phyloP scores from a whole-genome alignment of 2,113 vertebrate genomes.

The Danionella cerebrum region DNA sequence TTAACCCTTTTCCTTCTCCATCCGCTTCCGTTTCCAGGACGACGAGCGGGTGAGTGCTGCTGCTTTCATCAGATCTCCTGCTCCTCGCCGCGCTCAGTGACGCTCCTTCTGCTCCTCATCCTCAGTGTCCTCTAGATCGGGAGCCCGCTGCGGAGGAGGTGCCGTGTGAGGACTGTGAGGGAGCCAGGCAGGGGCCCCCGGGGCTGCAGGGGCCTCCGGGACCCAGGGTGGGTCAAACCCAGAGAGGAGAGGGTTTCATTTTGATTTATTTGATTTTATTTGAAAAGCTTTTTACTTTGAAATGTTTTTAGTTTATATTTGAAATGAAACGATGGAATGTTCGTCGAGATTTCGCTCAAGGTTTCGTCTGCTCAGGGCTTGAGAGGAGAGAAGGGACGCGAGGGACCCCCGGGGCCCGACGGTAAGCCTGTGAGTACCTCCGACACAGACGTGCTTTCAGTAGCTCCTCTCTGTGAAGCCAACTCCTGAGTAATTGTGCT shows the following conservation, averaged over 20 bases:
- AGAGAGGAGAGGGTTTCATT: too few species aligned
- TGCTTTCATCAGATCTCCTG: too few species aligned
- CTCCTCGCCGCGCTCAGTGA: too few species aligned
- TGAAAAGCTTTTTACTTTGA: too few species aligned
- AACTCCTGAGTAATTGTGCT: not conserved
- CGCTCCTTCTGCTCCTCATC: too few species aligned
- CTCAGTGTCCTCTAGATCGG: slow-evolving; percentile 65
- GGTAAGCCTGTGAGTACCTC: slow-evolving; percentile 63
- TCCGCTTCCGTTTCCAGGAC: slow-evolving; percentile 48
- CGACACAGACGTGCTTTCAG: not conserved
- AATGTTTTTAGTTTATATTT: too few species aligned
- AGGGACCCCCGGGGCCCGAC: slow-evolving; percentile 57
- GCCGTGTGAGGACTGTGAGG: slow-evolving; percentile 55
- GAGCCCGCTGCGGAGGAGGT: slow-evolving; percentile 33
- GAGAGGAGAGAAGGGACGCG: slow-evolving; percentile 56
- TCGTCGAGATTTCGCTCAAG: not conserved
- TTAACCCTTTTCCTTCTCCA: not conserved
- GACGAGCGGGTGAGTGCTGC: slow-evolving; percentile 73
- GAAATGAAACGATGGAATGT: too few species aligned
- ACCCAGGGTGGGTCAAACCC: slow-evolving; percentile 38
- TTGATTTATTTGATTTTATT: too few species aligned
- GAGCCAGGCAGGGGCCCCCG: slow-evolving; percentile 43
- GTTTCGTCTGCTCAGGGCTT: slow-evolving; percentile 47
- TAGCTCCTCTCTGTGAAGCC: not conserved
- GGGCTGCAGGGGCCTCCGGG: slow-evolving; percentile 54